Evolutionary conservation across 1,140 invertebrate species (phyloP), one percentile per base, ranked within the genome.

Genomic region (Tribolium castaneum): DNA sequence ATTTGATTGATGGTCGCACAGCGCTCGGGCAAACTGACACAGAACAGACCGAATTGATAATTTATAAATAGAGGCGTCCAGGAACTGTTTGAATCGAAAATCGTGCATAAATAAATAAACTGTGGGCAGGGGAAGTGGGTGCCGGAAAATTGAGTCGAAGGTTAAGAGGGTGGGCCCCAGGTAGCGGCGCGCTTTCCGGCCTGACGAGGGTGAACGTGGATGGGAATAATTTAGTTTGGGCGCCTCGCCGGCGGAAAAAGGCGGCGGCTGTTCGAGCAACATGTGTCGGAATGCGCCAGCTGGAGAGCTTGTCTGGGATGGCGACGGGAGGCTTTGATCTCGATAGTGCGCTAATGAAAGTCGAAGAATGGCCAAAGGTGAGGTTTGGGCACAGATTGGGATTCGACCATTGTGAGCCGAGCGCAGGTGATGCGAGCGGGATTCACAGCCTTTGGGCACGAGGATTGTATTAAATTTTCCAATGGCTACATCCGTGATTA

Each of bases 51-150:
- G 5, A 35, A 66, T 35, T 66, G 59, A 66, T 66, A 35, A 66
- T 12, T 66, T 39, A 66, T 66, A 66, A 66, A 66, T 25, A 19
- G 1, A 59, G n/a, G 59, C 30, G 25, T n/a, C 12, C 59, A 66
- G 59, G 59, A 66, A 66, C 59, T 59, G 25, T 66, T 66, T 12
- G 13, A 45, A 66, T 39, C 25, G 25, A 22, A 59, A 62, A 62
- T 62, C 22, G 9, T 30, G 56, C 56, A 30, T 30, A 30, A 30
- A 66, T 66, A 66, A 56, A 19, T 19, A 56, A 66, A 66, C 6
- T 12, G 59, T 66, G 59, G 59, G 59, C n/a, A 7, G 54, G 25
- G 54, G 10, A 59, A 22, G 16, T 14, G 51, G 51, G 51, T 45
- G 39, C 39, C 39, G 51, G 13, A 59, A 59, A 59, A 59, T 19